These are phyloP conservation scores for Spilogale gracilis DNA, from an alignment of 2,113 vertebrate species.

Conservation along the genomic window DNA sequence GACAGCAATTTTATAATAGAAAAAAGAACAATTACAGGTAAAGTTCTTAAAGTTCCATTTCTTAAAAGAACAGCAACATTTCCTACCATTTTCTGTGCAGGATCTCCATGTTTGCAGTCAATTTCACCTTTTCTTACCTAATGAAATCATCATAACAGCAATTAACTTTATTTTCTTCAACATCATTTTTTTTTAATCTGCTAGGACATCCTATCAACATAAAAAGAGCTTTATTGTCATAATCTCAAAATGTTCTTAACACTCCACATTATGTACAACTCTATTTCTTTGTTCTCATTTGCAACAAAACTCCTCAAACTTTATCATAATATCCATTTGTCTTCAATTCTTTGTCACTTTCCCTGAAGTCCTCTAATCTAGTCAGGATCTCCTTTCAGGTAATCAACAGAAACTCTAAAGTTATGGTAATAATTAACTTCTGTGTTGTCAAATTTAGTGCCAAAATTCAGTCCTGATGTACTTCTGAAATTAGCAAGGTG, in stretches of 20 bases:
- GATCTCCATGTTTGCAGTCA: background rate
- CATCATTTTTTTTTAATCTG: background rate
- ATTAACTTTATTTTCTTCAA: background rate
- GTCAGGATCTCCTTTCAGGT: background rate
- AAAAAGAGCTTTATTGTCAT: background rate
- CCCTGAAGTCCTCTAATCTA: background rate
- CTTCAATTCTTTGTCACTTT: background rate
- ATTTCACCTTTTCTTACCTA: background rate
- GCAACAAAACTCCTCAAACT: background rate
- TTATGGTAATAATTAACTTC: background rate
- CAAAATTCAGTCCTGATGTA: background rate
- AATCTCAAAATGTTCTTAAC: background rate
- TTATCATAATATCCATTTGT: background rate
- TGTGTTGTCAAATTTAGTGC: background rate
- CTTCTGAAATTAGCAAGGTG: background rate
- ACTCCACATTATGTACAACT: background rate
- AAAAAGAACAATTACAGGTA: background rate
- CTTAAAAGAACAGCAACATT: background rate
- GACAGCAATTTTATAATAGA: background rate
- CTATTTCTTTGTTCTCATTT: background rate
- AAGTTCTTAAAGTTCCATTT: background rate
- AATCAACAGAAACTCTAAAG: background rate
- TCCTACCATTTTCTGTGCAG: background rate
- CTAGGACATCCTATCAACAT: background rate
- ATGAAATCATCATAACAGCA: background rate